Evolutionary conservation across 2,113 vertebrate species (phyloP), one percentile per base, ranked within the genome.

Genomic region (Fulmarus glacialis): DNA sequence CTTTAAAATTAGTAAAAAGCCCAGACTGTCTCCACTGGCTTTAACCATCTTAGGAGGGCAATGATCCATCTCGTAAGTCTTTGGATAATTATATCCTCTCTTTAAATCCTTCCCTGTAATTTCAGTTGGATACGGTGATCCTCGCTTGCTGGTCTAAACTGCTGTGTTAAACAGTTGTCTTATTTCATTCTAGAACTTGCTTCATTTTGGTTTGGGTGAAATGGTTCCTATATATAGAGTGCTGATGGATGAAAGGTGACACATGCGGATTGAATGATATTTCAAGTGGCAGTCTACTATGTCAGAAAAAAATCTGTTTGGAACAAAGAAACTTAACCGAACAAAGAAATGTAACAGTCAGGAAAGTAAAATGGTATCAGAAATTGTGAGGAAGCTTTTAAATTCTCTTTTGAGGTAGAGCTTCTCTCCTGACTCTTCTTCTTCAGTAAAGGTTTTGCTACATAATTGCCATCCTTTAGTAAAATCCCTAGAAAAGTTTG

Each of bases 21-120:
- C 84, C 96, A 97, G 96, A 82, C 87, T 93, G 89, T 96, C 84
- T 94, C 89, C 89, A 89, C 78, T 78, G 88, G 66, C 87, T 95
- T 95, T 89, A 92, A 93, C 97, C 90, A 92, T 92, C 63, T 52
- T 29, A 84, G 48, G 67, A 96, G 45, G 93, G 93, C 94, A 96
- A 6, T 20, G 90, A 84, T 96, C 93, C 96, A 95, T 96, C 78
- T 89, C 15, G 1, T 63, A 86, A 90, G 86, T 71, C 73, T 80
- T 90, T 50, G 89, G 72, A 52, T 95, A 96, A 97, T 97, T 97
- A 94, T 56, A 96, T 90, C 55, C 60, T 96, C 43, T 70, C 40
- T 94, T 83, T 79, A 80, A 90, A 67, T 83, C 64, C 38, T 87
- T 5, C 93, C 82, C 78, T 97, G 89, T 98, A 98, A 98, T 98